Base-by-base conservation (phyloP, 2,113 vertebrate species). In the Anguilla rostrata region DNA sequence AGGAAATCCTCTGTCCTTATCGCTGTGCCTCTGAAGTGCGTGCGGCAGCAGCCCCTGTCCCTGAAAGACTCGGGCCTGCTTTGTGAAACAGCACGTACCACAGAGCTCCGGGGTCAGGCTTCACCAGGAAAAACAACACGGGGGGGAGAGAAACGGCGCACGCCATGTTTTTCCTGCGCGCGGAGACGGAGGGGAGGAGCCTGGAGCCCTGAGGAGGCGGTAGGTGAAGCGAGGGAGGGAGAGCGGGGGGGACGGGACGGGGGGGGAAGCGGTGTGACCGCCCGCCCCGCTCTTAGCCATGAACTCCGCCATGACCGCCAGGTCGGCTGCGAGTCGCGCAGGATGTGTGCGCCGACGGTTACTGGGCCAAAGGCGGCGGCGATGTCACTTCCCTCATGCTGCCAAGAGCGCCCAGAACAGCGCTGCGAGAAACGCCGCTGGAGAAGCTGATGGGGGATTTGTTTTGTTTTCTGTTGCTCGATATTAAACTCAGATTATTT, bases 1-100 rank as follows among this genome's bases (percentile, higher is more conserved):
- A 88, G 91, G 88, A 90, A 88, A 87, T 91, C 91, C 91, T 89
- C 87, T 87, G 84, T 85, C 85, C 89, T 89, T 90, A 89, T 90
- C 85, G 90, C 66, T 40, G 71, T 82, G 66, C 63, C 83, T 87
- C 60, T 41, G 90, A 78, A 85, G 88, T 88, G 87, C 16, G 15
- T 87, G 57, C 85, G 89, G 87, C 41, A 84, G 83, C 86, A 83
- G 86, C 84, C 83, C 79, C 60, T 56, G 84, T 90, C 89, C 88
- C 89, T 83, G 86, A 86, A 89, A 87, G 82, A 84, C 85, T 29
- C 79, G 82, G 66, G 82, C 84, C 82, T 39, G 85, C 85, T 88
- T 83, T 87, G 91, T 90, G 82, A 78, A 89, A 89, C 71, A 40
- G 91, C 91, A 92, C 88, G 90, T 91, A 91, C 86, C 82, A 41